Base-by-base conservation (phyloP, 2,113 vertebrate genomes). In the Albula glossodonta region DNA sequence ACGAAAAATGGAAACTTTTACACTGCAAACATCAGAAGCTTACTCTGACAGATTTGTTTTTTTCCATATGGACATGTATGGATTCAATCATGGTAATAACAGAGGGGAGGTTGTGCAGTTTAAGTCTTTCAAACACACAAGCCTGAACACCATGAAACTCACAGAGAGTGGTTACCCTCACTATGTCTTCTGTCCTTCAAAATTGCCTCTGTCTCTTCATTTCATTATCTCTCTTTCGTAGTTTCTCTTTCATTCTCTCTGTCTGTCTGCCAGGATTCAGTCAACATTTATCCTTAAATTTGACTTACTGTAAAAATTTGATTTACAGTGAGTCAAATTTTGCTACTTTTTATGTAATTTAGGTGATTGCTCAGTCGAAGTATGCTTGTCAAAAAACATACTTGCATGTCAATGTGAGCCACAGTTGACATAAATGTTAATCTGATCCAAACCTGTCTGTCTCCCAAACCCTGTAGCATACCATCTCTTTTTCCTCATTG, bases 1-100 rank as follows among this genome's bases (percentile, higher is more conserved):
- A 56, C 4, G 48, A 52, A 82, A 82, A 82, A 53, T 82, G 22
- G 81, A 57, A 82, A 53, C 19, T 82, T 82, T 56, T 79, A 79
- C 50, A 22, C 48, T 50, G 19, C 48, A 17, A 15, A 82, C 19
- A 56, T 57, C n/a, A 25, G 52, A 56, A 25, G 48, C 10, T 56
- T 80, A 17, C 10, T 80, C 78, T 80, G 78, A 80, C 31, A 80
- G 22, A 7, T 52, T 31, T 82, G 51, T 12, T 22, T 63, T 66
- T 60, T 83, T 63, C 17, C 57, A 15, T 8, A 49, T 4, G 4
- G 52, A 63, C 52, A 19, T 49, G 41, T 48, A 63, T 63, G 25
- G 56, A 63, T 63, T 83, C 25, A 66, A 83, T 9, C 57, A 63
- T 8, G 57, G 57, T 63, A 49, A 48, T 80, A 50, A 51, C 48